Percentiles rank a stretch among this genome's conserved stretches.
phyloP scores from a whole-genome alignment of 2,113 vertebrate species.

The Emydocephalus ijimae region DNA sequence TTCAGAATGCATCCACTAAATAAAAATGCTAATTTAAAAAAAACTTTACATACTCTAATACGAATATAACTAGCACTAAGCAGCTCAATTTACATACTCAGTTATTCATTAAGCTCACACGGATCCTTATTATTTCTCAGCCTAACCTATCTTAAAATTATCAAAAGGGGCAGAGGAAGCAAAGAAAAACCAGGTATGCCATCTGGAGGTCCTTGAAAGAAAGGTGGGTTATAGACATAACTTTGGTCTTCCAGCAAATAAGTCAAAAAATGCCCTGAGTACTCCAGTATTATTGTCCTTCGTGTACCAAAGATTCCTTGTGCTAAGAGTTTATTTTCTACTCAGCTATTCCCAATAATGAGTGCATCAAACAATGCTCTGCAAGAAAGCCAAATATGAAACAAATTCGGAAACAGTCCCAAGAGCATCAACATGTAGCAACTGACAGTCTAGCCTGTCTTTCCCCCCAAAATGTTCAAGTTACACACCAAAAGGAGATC shows the following conservation, averaged over 20 bases:
- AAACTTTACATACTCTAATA: not conserved
- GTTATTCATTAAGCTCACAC: not conserved
- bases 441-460: not conserved
- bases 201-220: not conserved
- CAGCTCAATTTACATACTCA: not conserved
- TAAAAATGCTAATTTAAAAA: not conserved
- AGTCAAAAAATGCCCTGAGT: not conserved
- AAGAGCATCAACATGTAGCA: not conserved
- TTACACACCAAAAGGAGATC: not conserved
- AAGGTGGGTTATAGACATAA: not conserved
- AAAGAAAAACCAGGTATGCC: not conserved
- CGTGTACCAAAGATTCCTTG: not conserved
- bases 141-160: not conserved
- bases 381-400: not conserved
- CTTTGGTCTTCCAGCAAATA: not conserved
- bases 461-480: not conserved
- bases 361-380: not conserved
- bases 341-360: not conserved
- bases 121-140: not conserved
- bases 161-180: not conserved
- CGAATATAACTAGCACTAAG: not conserved
- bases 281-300: not conserved
- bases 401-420: not conserved
- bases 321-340: conserved; percentile 26
- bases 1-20: not conserved